phyloP scores from a whole-genome alignment of 2,113 vertebrate species.

The Arothron firmamentum region DNA sequence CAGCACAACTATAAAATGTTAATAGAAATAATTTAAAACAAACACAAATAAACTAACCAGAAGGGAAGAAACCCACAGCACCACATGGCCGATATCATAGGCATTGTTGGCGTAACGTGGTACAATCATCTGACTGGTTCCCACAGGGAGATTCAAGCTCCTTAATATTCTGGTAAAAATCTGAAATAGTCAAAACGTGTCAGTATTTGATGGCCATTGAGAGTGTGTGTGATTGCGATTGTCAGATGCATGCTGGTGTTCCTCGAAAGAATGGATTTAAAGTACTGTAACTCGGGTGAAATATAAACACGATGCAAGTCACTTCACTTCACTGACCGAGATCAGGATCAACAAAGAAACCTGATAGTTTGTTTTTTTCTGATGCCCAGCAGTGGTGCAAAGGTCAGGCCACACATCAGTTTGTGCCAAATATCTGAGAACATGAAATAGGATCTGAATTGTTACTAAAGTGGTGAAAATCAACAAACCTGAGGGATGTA shows the following conservation, averaged over 20 bases:
- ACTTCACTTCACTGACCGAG: conserved; percentile 8
- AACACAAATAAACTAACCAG: conserved; percentile 78
- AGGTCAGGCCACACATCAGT: conserved; percentile 2
- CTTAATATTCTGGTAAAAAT: conserved; percentile 95
- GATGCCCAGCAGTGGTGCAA: conserved; percentile 1
- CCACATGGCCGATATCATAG: conserved; percentile 93
- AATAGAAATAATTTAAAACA: neutral
- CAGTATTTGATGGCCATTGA: neutral
- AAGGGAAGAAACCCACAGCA: conserved; percentile 95
- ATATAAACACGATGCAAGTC: conserved; percentile 23
- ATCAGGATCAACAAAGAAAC: conserved; percentile 45
- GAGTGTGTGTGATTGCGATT: conserved; percentile 4
- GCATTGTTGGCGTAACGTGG: conserved; percentile 89
- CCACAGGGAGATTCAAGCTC: conserved; percentile 96
- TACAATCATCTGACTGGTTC: conserved; percentile 92
- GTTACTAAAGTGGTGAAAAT: neutral
- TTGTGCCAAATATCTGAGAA: no score
- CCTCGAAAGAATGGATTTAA: conserved; percentile 10
- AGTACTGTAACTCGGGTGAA: conserved; percentile 10
- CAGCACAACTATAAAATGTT: neutral
- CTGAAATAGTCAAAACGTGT: conserved; percentile 64
- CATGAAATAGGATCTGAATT: neutral
- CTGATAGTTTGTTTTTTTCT: conserved; percentile 49
- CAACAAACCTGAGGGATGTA: conserved; percentile 91
- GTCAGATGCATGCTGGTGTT: neutral